These are phyloP conservation scores for Steatocranus sp. DNA, from an alignment of 2,797 vertebrate species.

Conservation along the genomic window DNA sequence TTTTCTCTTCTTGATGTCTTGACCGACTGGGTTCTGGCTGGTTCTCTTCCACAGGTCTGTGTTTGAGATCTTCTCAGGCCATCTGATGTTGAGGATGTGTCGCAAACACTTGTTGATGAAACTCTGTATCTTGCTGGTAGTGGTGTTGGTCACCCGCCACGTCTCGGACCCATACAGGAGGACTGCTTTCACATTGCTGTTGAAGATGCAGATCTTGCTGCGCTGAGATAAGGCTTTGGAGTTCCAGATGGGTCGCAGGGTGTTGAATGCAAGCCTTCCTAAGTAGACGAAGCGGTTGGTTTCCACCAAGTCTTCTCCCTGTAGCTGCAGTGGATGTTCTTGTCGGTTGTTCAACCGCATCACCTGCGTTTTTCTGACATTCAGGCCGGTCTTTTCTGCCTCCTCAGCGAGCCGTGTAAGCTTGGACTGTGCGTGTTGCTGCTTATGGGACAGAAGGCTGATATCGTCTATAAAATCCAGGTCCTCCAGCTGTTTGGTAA, in stretches of 20 bases:
- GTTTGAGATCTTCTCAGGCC: background rate
- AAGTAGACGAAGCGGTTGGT: background rate
- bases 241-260: background rate
- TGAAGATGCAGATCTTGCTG: no score
- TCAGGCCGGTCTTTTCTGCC: background rate
- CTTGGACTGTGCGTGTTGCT: background rate
- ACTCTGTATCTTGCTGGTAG: background rate
- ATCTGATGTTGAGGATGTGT: background rate
- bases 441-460: background rate
- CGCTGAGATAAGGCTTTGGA: no score
- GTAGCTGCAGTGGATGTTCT: background rate
- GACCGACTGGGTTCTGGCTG: accelerated
- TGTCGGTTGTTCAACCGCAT: accelerated
- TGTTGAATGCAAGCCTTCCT: background rate
- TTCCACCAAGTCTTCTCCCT: accelerated
- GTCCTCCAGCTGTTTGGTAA: background rate
- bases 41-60: background rate
- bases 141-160: background rate
- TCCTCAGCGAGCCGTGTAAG: accelerated
- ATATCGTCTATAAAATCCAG: background rate
- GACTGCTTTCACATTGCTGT: no score
- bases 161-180: no score
- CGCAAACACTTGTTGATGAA: background rate
- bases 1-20: background rate
- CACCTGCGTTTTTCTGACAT: accelerated